phyloP scores from a whole-genome alignment of 37 sponge, comb jelly and placozoan genomes.

The Aplysina aerophoba region DNA sequence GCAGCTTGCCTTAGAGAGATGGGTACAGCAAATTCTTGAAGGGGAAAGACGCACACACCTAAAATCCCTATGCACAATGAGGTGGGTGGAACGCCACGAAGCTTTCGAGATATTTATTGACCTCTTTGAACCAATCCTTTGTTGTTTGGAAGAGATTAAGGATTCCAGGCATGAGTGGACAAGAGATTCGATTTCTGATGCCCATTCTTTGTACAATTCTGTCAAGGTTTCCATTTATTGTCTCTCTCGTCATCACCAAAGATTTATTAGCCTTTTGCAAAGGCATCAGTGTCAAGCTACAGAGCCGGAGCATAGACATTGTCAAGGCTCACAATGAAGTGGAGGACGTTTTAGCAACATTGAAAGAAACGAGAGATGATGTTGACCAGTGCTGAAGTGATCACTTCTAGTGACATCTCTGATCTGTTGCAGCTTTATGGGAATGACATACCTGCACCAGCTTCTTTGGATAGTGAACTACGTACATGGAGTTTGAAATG shows the following conservation, averaged over 20 bases:
- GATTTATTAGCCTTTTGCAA: constrained; percentile 56
- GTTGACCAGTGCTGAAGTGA: neutral
- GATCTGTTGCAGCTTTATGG: constrained; percentile 47
- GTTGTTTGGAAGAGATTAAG: constrained; percentile 16
- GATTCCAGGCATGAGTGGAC: neutral
- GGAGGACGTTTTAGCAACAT: no score
- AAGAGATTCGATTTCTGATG: constrained; percentile 68
- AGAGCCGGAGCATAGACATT: constrained; percentile 50
- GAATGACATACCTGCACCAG: constrained; percentile 29
- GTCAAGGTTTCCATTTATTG: constrained; percentile 64
- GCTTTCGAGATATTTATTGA: constrained; percentile 28
- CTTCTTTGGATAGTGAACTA: neutral
- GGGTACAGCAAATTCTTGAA: no score
- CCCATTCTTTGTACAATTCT: constrained; percentile 52
- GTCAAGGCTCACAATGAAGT: neutral
- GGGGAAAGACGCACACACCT: neutral
- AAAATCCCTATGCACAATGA: neutral
- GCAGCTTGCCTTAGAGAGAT: neutral
- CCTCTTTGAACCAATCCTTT: neutral
- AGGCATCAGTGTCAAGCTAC: constrained; percentile 66
- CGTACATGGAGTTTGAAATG: neutral
- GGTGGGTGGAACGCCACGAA: constrained; percentile 35
- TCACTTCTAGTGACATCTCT: constrained; percentile 15
- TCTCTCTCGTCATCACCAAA: constrained; percentile 41
- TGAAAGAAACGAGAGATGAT: neutral